These are phyloP conservation scores for Leptoclinus maculatus DNA, from an alignment of 2,797 vertebrate species.

Conservation along the genomic window DNA sequence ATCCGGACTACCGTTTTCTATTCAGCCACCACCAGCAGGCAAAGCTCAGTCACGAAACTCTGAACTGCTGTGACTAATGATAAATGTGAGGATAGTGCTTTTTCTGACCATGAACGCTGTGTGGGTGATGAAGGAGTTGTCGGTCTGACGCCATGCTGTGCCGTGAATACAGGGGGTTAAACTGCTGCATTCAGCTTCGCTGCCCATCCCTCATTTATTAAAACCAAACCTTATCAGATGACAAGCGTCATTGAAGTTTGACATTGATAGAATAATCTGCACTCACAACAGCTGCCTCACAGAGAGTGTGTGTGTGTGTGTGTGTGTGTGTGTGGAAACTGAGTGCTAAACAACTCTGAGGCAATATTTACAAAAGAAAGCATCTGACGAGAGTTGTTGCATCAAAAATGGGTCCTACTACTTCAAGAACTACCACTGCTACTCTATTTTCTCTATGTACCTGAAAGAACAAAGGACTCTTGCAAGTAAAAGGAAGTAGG, in stretches of 20 bases:
- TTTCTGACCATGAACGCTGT: conserved; percentile 23
- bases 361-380: conserved; percentile 27
- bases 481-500: too few species aligned
- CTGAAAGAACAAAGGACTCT: neutral
- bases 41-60: conserved; percentile 2
- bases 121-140: conserved; percentile 38
- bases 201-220: conserved; percentile 72
- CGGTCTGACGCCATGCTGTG: conserved; percentile 9
- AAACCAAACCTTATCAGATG: conserved; percentile 73
- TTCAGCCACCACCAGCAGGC: conserved; percentile 5
- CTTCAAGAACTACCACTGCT: neutral
- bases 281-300: conserved; percentile 50
- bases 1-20: conserved; percentile 3
- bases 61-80: conserved; percentile 13
- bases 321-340: conserved; percentile 15
- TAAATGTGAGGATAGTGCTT: conserved; percentile 6
- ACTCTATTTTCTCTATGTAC: neutral
- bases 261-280: conserved; percentile 72
- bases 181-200: conserved; percentile 60
- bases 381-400: neutral
- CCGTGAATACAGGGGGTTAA: conserved; percentile 57
- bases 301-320: conserved; percentile 21
- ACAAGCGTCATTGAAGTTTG: conserved; percentile 72
- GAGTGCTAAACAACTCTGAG: conserved; percentile 5
- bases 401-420: neutral